phyloP scores from a whole-genome alignment of 2,797 vertebrate species.

The Brachyrhaphis roseni region DNA sequence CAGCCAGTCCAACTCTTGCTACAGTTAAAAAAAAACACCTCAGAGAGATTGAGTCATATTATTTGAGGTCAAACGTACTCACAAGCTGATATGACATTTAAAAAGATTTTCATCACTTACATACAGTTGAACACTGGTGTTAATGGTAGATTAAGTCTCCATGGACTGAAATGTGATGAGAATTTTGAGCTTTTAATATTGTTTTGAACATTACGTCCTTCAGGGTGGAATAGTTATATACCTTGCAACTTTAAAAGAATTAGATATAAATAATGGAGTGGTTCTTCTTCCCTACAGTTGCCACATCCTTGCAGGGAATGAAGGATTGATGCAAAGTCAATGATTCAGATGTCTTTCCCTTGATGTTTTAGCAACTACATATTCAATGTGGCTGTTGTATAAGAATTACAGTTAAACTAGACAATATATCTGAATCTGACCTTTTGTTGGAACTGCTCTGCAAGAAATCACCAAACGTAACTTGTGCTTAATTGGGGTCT shows the following conservation, averaged over 20 bases:
- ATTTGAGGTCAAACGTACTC: background rate
- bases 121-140: background rate
- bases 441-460: background rate
- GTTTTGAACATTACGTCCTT: background rate
- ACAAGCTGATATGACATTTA: background rate
- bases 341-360: background rate
- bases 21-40: background rate
- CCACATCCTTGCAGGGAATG: background rate
- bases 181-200: background rate
- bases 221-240: background rate
- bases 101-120: background rate
- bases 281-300: background rate
- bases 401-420: background rate
- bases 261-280: background rate
- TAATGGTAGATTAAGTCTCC: background rate
- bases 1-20: background rate
- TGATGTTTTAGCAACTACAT: background rate
- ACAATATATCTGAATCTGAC: background rate
- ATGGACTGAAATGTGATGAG: background rate
- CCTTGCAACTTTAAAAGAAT: background rate
- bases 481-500: background rate
- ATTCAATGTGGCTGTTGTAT: background rate
- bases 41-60: background rate
- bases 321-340: background rate
- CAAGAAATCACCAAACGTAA: background rate